Evolutionary conservation across 2,888 invertebrate species (phyloP).

Genomic region (Lithosia quadra): DNA sequence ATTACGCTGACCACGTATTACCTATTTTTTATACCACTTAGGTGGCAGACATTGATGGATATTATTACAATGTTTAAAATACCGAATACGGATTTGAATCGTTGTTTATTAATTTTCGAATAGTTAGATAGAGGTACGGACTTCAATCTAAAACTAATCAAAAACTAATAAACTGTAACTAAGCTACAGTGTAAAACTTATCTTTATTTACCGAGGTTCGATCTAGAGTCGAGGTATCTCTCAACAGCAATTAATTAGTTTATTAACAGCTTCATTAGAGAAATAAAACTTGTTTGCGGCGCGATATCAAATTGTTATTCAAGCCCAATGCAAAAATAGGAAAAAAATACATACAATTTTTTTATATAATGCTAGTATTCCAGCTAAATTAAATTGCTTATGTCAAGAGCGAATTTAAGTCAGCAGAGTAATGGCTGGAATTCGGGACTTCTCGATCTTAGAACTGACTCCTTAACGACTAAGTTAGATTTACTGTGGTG

Average conservation of each 20-base stretch:
- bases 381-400: too few relatives aligned
- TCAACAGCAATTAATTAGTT: not conserved
- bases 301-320: not conserved
- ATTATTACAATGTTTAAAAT: not conserved
- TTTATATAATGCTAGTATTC: too few relatives aligned
- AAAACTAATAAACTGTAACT: not conserved
- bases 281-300: not conserved
- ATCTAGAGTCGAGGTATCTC: not conserved
- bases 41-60: too few relatives aligned
- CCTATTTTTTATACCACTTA: too few relatives aligned
- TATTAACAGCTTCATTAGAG: slow-evolving; percentile 2
- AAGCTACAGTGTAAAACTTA: not conserved
- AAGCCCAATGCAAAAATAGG: not conserved
- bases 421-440: too few relatives aligned
- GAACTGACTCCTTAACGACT: too few relatives aligned
- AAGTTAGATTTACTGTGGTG: too few relatives aligned
- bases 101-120: too few relatives aligned
- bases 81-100: too few relatives aligned
- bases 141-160: not conserved
- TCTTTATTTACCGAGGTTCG: not conserved
- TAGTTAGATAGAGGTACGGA: too few relatives aligned
- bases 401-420: too few relatives aligned
- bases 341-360: not conserved
- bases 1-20: not conserved
- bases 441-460: too few relatives aligned